Percentiles rank a stretch among this genome's conserved stretches.
Conservation (phyloP, 2,113 vertebrate species). For the Physeter macrocephalus region DNA sequence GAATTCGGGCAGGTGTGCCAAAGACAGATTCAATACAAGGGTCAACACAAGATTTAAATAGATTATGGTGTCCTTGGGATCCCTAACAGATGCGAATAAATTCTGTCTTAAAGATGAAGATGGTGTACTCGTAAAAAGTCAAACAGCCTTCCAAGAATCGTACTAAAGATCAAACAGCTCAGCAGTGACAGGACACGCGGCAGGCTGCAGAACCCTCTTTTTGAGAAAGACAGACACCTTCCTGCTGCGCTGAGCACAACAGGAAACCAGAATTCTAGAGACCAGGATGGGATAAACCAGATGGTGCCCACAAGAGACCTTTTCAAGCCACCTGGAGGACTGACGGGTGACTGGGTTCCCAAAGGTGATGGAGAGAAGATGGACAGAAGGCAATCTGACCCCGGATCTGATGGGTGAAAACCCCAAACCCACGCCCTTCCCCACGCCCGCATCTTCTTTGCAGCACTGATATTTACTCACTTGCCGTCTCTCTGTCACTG, state of each 20-base stretch:
- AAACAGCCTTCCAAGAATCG: neutral
- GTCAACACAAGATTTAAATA: neutral
- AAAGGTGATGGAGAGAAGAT: neutral
- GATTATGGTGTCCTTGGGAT: neutral
- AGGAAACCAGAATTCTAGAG: neutral
- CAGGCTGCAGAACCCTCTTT: neutral
- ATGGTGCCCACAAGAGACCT: neutral
- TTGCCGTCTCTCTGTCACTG: neutral
- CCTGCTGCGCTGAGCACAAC: no score
- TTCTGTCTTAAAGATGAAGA: neutral
- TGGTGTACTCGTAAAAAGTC: accelerated
- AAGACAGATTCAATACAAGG: neutral
- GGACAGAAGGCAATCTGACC: neutral
- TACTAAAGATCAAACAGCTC: neutral
- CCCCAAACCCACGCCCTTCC: neutral
- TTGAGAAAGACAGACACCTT: neutral
- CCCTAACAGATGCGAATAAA: neutral
- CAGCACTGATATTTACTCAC: accelerated
- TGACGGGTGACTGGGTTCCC: neutral
- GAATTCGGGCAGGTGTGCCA: neutral
- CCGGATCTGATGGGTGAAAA: neutral
- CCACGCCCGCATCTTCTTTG: neutral
- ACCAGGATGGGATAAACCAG: accelerated
- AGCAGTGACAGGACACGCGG: accelerated
- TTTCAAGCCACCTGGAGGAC: neutral